Evolutionary conservation across 92 coral and sea anemone species (phyloP).

Genomic region (Siderastrea siderea): DNA sequence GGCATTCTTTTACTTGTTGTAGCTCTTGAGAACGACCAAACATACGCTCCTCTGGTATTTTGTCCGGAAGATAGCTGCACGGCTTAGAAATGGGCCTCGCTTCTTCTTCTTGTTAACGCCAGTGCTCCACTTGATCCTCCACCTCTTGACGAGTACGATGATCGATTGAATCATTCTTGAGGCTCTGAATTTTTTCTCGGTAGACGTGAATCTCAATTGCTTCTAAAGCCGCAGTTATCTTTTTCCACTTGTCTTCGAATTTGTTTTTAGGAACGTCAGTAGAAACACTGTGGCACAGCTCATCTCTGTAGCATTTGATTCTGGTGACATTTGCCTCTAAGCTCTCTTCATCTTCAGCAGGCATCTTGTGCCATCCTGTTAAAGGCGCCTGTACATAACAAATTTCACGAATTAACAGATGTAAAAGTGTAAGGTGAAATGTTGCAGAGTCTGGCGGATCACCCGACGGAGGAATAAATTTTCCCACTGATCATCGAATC

Average conservation of each 20-base stretch:
- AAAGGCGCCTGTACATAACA: slow-evolving; percentile 35
- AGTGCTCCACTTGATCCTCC: neutral
- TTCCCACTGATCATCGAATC: slow-evolving; percentile 54
- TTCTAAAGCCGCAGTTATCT: slow-evolving; percentile 34
- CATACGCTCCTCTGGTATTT: slow-evolving; percentile 12
- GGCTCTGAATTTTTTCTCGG: slow-evolving; percentile 42
- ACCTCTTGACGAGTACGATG: slow-evolving; percentile 5
- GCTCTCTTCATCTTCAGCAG: slow-evolving; percentile 56
- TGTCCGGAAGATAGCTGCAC: slow-evolving; percentile 27
- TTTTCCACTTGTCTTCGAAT: slow-evolving; percentile 44
- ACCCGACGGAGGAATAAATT: slow-evolving; percentile 52
- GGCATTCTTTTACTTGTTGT: neutral
- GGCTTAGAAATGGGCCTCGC: neutral
- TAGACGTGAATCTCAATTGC: slow-evolving; percentile 31
- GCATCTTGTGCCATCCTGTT: slow-evolving; percentile 71
- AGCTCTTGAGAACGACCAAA: slow-evolving; percentile 41
- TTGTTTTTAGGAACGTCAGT: slow-evolving; percentile 16
- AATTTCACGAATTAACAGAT: slow-evolving; percentile 53
- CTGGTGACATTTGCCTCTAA: slow-evolving; percentile 57
- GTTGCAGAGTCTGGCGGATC: slow-evolving; percentile 35
- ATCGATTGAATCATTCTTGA: slow-evolving; percentile 48
- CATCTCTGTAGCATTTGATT: slow-evolving; percentile 52
- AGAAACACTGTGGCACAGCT: slow-evolving; percentile 42
- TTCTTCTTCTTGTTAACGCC: neutral
- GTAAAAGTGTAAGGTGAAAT: slow-evolving; percentile 67